phyloP scores from a whole-genome alignment of 2,888 invertebrate genomes.

The Pheosia tremula region DNA sequence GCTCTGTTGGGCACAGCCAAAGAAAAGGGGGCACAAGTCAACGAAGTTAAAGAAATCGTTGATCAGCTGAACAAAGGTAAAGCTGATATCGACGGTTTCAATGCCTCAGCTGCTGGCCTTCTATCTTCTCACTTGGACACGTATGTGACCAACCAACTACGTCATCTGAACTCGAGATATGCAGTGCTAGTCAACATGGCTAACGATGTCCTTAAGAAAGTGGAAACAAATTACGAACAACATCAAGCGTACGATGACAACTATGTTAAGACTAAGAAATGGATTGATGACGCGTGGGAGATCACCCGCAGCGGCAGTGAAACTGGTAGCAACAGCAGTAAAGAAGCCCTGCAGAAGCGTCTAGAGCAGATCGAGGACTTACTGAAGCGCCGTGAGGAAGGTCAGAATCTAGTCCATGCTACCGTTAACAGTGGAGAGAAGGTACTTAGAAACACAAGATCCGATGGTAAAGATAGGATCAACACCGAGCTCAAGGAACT shows the following conservation, averaged over 20 bases:
- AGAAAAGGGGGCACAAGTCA: constrained; percentile 94
- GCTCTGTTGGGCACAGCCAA: constrained; percentile 90
- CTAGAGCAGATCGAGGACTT: constrained; percentile 92
- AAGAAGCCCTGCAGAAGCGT: constrained; percentile 92
- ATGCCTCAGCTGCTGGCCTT: constrained; percentile 90
- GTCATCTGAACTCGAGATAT: constrained; percentile 94
- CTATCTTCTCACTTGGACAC: constrained; percentile 93
- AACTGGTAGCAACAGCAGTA: constrained; percentile 90
- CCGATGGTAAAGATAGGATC: constrained; percentile 94
- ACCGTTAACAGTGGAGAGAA: constrained; percentile 96
- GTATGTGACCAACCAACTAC: constrained; percentile 94
- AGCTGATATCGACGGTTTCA: constrained; percentile 92
- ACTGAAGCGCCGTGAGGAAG: constrained; percentile 92
- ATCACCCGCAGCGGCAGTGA: constrained; percentile 92
- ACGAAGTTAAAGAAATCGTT: constrained; percentile 91
- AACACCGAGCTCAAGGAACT: constrained; percentile 94
- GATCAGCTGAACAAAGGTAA: constrained; percentile 90
- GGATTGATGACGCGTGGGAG: constrained; percentile 95
- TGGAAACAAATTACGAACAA: constrained; percentile 94
- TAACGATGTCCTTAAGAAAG: constrained; percentile 95
- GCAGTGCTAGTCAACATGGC: constrained; percentile 95
- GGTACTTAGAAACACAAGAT: constrained; percentile 93
- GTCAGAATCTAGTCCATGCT: constrained; percentile 93
- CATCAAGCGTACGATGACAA: constrained; percentile 92
- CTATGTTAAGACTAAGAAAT: constrained; percentile 89